A percentile compares a stretch with the other conserved stretches of the same genome.
phyloP scores from a whole-genome alignment of 2,113 vertebrate species.

The Amphiprion percula region DNA sequence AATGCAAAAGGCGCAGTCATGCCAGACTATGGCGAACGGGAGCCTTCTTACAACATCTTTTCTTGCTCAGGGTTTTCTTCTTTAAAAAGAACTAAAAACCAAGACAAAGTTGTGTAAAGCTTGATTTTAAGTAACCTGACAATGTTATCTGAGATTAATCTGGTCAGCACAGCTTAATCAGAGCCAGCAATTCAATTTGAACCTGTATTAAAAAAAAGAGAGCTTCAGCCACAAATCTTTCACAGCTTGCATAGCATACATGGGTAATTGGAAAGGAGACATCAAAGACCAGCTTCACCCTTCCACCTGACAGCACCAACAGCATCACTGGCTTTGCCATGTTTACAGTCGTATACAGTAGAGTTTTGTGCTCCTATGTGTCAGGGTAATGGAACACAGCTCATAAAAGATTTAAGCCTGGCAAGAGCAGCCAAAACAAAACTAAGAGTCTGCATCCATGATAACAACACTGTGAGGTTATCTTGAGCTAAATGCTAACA shows the following conservation, averaged over 20 bases:
- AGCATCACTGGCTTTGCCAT: background rate
- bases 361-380: background rate
- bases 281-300: background rate
- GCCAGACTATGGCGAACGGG: background rate
- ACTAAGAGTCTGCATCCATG: background rate
- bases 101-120: background rate
- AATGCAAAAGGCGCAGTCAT: slow-evolving; percentile 27
- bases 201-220: background rate
- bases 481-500: too few species aligned
- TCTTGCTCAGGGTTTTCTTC: background rate
- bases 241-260: background rate
- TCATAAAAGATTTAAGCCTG: background rate
- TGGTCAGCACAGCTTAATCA: background rate
- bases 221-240: background rate
- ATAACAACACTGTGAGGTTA: too few species aligned
- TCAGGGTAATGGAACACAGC: background rate
- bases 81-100: background rate
- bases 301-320: slow-evolving; percentile 13
- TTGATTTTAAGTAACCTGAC: background rate
- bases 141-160: background rate
- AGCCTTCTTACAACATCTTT: background rate
- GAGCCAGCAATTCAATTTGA: background rate
- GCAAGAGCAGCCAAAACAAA: background rate
- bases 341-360: background rate
- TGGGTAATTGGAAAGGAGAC: background rate